Evolutionary conservation across 2,888 invertebrate genomes (phyloP).

Genomic region (Papilio gigon): DNA sequence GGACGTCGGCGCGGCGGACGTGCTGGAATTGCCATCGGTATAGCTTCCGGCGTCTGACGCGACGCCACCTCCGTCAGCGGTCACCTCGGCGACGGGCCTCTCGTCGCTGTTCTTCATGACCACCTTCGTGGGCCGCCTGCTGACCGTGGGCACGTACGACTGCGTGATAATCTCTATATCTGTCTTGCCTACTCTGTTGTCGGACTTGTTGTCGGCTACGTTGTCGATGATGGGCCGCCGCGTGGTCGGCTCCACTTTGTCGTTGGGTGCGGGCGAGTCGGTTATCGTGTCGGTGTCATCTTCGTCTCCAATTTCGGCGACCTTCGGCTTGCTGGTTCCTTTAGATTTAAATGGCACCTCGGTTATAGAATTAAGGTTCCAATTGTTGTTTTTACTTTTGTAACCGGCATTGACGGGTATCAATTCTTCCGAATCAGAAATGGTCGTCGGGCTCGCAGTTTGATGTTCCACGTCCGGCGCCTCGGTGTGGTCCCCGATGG

Average conservation of each 20-base stretch:
- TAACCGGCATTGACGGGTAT: slow-evolving; percentile 75
- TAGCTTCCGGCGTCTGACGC: slow-evolving; percentile 46
- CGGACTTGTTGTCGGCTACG: slow-evolving; percentile 62
- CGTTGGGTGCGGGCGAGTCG: slow-evolving; percentile 68
- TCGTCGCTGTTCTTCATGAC: slow-evolving; percentile 65
- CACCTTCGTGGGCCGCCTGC: slow-evolving; percentile 71
- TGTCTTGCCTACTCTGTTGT: slow-evolving; percentile 59
- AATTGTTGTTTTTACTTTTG: slow-evolving; percentile 75
- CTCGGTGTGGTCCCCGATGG: slow-evolving; percentile 71
- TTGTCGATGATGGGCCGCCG: slow-evolving; percentile 73
- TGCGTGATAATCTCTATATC: slow-evolving; percentile 75
- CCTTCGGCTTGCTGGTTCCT: slow-evolving; percentile 61
- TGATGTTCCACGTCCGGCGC: slow-evolving; percentile 48
- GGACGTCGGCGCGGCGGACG: slow-evolving; percentile 43
- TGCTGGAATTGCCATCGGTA: slow-evolving; percentile 25
- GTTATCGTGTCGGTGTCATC: slow-evolving; percentile 66
- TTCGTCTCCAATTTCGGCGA: slow-evolving; percentile 71
- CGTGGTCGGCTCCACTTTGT: slow-evolving; percentile 72
- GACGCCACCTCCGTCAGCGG: slow-evolving; percentile 44
- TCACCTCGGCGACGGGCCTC: slow-evolving; percentile 48
- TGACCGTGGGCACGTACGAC: slow-evolving; percentile 71
- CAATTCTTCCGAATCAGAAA: slow-evolving; percentile 73
- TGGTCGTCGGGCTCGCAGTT: slow-evolving; percentile 53
- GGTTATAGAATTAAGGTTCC: slow-evolving; percentile 74
- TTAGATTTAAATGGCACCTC: slow-evolving; percentile 70